Evolutionary conservation across 2,797 vertebrate genomes (phyloP), one percentile per base, ranked within the genome.

Genomic region (Alca torda): DNA sequence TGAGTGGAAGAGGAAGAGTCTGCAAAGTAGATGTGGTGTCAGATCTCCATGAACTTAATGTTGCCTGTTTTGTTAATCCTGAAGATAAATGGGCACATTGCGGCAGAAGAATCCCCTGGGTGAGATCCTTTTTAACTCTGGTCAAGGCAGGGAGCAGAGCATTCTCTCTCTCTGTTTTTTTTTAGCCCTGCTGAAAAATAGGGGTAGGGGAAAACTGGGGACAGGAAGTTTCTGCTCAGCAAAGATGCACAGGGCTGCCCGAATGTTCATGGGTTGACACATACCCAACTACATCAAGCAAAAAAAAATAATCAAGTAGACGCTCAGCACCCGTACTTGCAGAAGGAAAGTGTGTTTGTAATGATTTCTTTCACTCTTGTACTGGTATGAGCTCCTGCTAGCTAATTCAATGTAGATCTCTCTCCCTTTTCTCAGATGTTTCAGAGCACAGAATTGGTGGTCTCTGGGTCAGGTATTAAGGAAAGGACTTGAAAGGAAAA

Each of bases 401-500:
- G 26, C 33, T 83, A 77, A 33, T 80, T 84, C 12, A 24, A 1
- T 88, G 56, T 69, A 48, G 31, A 9, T 24, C 14, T 35, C 7
- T 46, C 19, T 91, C 25, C 13, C 21, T 28, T 92, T 87, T 87
- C 69, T 90, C 39, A 50, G 31, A 13, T 2, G 1, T 81, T 81
- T 93, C 26, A 41, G 51, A 76, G 13, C 35, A 73, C 4, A 59
- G 26, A 79, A 74, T 11, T 65, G 80, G 69, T 76, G 67, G 59
- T 84, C 70, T 88, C 85, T 51, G 33, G 54, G 77, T 79, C 77
- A 87, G 45, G 18, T 79, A 64, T 64, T 82, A 73, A 89, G 50
- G 51, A 76, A n/a, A 82, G 39, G 30, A 73, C 67, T 93, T 93
- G 48, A 82, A 91, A 95, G 67, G 14, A 81, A 90, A 91, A 91